Evolutionary conservation across 2,888 invertebrate genomes (phyloP), one percentile per base, ranked within the genome.

Genomic region (Hymenopus coronatus): DNA sequence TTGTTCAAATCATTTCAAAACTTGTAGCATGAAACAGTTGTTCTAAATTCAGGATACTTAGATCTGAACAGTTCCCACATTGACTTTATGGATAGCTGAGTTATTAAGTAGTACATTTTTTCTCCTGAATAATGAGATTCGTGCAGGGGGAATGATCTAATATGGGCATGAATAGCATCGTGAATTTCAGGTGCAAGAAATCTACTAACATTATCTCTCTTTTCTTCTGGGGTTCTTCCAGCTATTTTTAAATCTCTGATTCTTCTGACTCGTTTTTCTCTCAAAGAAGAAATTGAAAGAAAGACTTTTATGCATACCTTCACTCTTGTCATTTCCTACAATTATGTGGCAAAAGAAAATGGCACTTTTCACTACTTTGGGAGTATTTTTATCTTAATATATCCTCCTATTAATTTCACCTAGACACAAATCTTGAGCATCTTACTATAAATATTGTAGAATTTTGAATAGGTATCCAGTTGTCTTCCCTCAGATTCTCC

Each of bases 141-240:
- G 88, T 89, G 88, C 83, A 90, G 82, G 33, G 89, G 89, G 54
- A 90, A 90, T 33, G 81, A 89, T 40, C 87, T 89, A 28, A 89
- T 90, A 82, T 90, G 89, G n/a, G 81, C 81, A 81, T 70, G 87
- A 27, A 87, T 30, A 30, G 30, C 30, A 2, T 30, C 30, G 4
- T 30, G 54, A 46, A 86, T 70, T 54, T 86, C 86, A 54, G 86
- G 27, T 54, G 86, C 46, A 54, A 86, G 46, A 86, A 2, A 54
- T 46, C 25, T 86, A 81, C 30, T 30, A 30, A 30, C 3, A 30
- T 54, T 70, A 81, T 14, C 87, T 70, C 54, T 87, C 70, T 87
- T 30, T 28, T 87, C 27, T 87, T 87, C 70, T 81, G 81, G 81
- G 70, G 15, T 81, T 3, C 28, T 87, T 87, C 81, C 87, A 87